phyloP scores from a whole-genome alignment of 2,797 vertebrate species.

The Brotula barbata region DNA sequence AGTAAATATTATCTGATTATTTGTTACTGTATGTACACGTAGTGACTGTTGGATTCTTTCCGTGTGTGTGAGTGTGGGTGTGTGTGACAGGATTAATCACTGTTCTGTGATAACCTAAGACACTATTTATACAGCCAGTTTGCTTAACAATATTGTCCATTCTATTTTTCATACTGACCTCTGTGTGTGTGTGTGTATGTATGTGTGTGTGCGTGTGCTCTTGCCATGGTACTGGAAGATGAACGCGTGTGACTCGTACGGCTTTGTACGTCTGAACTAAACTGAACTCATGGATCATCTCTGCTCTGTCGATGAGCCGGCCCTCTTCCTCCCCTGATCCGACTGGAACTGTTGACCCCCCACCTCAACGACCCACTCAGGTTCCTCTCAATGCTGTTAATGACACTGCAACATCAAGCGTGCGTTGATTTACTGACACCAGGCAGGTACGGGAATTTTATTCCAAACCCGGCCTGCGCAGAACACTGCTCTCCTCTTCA shows the following conservation, averaged over 20 bases:
- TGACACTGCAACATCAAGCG: conserved; percentile 29
- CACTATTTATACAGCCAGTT: conserved; percentile 69
- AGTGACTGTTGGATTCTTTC: neutral
- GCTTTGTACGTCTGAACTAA: too few species aligned
- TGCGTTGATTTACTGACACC: conserved; percentile 24
- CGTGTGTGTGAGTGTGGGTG: conserved; percentile 22
- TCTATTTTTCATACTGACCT: conserved; percentile 75
- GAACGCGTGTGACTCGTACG: too few species aligned
- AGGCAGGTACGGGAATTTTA: conserved; percentile 12
- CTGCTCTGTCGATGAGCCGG: conserved; percentile 6
- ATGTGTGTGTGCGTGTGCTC: conserved; percentile 29
- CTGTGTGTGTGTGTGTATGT: conserved; percentile 19
- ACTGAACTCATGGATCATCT: conserved; percentile 27
- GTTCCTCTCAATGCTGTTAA: conserved; percentile 70
- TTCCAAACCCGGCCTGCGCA: neutral
- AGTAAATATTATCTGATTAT: too few species aligned
- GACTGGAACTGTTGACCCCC: conserved; percentile 68
- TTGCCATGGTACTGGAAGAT: conserved; percentile 52
- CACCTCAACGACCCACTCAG: conserved; percentile 67
- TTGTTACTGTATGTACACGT: too few species aligned
- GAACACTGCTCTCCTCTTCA: conserved; percentile 7
- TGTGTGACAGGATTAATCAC: neutral
- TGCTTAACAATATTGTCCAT: conserved; percentile 68
- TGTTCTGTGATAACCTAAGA: conserved; percentile 58
- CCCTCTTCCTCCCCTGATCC: conserved; percentile 46